Percentiles rank a stretch among this genome's conserved stretches.
Conservation (phyloP, 2,888 invertebrate species). For the Volucella inanis region DNA sequence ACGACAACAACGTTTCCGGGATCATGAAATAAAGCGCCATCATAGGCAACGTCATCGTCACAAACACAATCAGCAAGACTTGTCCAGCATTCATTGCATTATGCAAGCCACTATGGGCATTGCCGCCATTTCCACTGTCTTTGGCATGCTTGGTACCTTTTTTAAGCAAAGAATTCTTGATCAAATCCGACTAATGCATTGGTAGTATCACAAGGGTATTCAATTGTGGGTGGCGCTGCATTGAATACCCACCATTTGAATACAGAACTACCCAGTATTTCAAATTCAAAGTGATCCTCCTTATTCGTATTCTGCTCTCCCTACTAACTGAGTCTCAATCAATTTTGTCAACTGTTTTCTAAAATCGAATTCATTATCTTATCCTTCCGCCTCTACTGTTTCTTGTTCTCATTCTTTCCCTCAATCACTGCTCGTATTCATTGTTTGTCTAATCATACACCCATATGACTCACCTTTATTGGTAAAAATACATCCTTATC, state of each 20-base stretch:
- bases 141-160: slow-evolving; percentile 83
- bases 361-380: slow-evolving; percentile 69
- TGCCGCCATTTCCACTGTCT: slow-evolving; percentile 83
- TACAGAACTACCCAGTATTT: slow-evolving; percentile 70
- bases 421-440: background rate
- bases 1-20: slow-evolving; percentile 80
- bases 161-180: slow-evolving; percentile 83
- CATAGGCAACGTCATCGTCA: slow-evolving; percentile 81
- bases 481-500: slow-evolving; percentile 52
- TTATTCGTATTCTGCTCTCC: slow-evolving; percentile 49
- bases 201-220: slow-evolving; percentile 83
- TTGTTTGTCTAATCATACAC: background rate
- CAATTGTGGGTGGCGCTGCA: slow-evolving; percentile 75
- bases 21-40: slow-evolving; percentile 79
- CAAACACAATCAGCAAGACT: slow-evolving; percentile 81
- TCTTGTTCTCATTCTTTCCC: slow-evolving; percentile 14
- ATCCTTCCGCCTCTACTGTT: slow-evolving; percentile 38
- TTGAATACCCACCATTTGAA: slow-evolving; percentile 63
- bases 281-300: slow-evolving; percentile 65
- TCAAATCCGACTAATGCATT: slow-evolving; percentile 83
- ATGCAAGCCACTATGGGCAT: slow-evolving; percentile 84
- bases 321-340: slow-evolving; percentile 68
- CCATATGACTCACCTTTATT: slow-evolving; percentile 38
- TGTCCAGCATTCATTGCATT: slow-evolving; percentile 83
- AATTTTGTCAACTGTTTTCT: slow-evolving; percentile 51